Base-by-base conservation (phyloP, 2,797 vertebrate species). In the Delichon dasypus region DNA sequence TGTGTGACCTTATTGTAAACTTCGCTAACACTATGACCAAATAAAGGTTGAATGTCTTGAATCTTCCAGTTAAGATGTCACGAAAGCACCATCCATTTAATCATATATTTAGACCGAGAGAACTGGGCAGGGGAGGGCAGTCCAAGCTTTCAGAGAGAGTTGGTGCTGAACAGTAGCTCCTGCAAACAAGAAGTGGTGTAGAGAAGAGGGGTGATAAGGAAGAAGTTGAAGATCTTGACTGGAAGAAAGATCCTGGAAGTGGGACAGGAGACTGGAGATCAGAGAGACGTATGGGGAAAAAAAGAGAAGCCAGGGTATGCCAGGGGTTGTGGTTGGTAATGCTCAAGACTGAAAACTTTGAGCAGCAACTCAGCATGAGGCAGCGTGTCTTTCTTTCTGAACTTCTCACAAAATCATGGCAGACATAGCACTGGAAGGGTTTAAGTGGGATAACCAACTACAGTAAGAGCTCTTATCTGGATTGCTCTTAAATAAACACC, bases 1-100 rank as follows among this genome's bases (percentile, higher is more conserved):
- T 0, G 0, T 50, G 18, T 38, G 15, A 4, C 16, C 13, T 60
- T 60, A 34, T 4, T 54, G 16, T 42, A 76, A 85, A 55, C 26
- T 71, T 73, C 74, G 25, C 8, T 73, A 75, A 53, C 7, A 54
- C 6, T 16, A 48, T 34, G 32, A 27, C 6, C 25, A 76, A 68
- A 61, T 38, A 57, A 76, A 80, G 19, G 6, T 44, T 87, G 3
- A 2, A 11, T 38, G 16, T 34, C 18, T 72, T 70, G 44, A 71
- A 47, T 55, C 40, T 80, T 70, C 17, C 40, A 55, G 13, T 36
- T 74, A 47, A 85, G 27, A 58, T 25, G 17, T 38, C 48, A 36
- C 23, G 36, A 79, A 16, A 70, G 5, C 13, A 85, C 30, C 55
- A 74, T 10, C 21, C 11, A 29, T 70, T 20, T 50, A 26, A 64